These are phyloP conservation scores for Apostichopus californicus DNA, from an alignment of 35 echinoderm and acorn worm species.

Conservation along the genomic window DNA sequence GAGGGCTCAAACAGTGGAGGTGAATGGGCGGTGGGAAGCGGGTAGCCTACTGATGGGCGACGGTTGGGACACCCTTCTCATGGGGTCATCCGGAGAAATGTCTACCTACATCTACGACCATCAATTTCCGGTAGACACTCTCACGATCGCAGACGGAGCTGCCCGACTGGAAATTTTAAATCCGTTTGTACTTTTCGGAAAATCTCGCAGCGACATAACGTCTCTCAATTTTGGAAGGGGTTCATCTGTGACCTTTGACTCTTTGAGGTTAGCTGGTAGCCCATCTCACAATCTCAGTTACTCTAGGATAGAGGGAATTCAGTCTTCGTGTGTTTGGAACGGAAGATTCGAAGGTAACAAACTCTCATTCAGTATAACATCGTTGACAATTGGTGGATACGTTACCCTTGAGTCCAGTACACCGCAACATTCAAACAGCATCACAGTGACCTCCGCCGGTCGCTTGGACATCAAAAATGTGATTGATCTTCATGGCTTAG, in stretches of 20 bases:
- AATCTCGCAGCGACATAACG: slow-evolving; percentile 7
- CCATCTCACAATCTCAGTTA: neutral
- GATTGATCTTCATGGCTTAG: slow-evolving; percentile 47
- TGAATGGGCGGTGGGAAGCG: slow-evolving; percentile 67
- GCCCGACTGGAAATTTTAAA: slow-evolving; percentile 7
- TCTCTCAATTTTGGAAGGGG: slow-evolving; percentile 18
- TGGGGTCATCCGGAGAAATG: slow-evolving; percentile 40
- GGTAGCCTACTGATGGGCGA: slow-evolving; percentile 45
- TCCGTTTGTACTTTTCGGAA: slow-evolving; percentile 5
- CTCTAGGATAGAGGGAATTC: slow-evolving; percentile 14
- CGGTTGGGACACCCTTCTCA: slow-evolving; percentile 34
- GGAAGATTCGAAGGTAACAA: slow-evolving; percentile 5
- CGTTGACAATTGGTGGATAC: neutral
- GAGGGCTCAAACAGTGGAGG: slow-evolving; percentile 19
- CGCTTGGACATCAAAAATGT: slow-evolving; percentile 29
- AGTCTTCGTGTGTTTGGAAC: neutral
- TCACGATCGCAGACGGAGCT: neutral
- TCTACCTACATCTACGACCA: slow-evolving; percentile 26
- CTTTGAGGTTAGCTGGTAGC: neutral
- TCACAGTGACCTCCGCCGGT: slow-evolving; percentile 33
- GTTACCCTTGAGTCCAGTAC: slow-evolving; percentile 37
- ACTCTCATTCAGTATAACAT: slow-evolving; percentile 9
- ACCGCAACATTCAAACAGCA: slow-evolving; percentile 3
- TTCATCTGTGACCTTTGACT: slow-evolving; percentile 18
- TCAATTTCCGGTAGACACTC: slow-evolving; percentile 1